These are phyloP conservation scores for Hyla sarda DNA, from an alignment of 2,113 vertebrate species.

Conservation along the genomic window DNA sequence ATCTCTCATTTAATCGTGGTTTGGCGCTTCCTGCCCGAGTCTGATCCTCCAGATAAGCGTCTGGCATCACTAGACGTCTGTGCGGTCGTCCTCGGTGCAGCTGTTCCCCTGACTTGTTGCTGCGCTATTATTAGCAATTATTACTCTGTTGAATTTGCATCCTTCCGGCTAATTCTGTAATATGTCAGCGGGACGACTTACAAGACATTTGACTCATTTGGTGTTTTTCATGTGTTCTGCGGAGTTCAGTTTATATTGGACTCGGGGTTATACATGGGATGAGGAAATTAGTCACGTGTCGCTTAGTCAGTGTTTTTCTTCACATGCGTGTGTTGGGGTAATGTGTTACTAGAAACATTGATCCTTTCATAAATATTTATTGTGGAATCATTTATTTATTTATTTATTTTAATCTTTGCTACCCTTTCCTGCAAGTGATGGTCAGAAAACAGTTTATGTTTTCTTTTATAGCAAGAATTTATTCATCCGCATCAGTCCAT, in stretches of 20 bases:
- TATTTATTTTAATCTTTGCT: too few relatives aligned
- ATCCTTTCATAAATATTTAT: background rate
- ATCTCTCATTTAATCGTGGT: background rate
- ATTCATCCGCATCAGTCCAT: too few relatives aligned
- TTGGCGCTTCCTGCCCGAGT: background rate
- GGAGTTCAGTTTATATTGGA: background rate
- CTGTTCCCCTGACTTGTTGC: conserved; percentile 17
- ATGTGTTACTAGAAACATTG: too few relatives aligned
- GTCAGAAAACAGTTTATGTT: too few relatives aligned
- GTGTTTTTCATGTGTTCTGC: background rate
- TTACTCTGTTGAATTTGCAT: conserved; percentile 11
- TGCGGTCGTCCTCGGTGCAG: background rate
- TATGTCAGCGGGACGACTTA: background rate
- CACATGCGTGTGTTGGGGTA: background rate
- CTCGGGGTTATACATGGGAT: background rate
- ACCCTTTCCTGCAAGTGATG: too few relatives aligned
- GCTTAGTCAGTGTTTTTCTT: background rate
- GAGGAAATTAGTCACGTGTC: background rate
- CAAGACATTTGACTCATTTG: background rate
- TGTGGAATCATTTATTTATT: background rate
- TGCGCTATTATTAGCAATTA: conserved; percentile 34
- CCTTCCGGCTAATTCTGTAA: conserved; percentile 8
- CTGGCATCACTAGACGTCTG: conserved; percentile 14
- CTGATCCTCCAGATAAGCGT: conserved; percentile 1
- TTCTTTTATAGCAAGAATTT: too few relatives aligned